Evolutionary conservation across 2,113 vertebrate species (phyloP).

Genomic region (Lates calcarifer): DNA sequence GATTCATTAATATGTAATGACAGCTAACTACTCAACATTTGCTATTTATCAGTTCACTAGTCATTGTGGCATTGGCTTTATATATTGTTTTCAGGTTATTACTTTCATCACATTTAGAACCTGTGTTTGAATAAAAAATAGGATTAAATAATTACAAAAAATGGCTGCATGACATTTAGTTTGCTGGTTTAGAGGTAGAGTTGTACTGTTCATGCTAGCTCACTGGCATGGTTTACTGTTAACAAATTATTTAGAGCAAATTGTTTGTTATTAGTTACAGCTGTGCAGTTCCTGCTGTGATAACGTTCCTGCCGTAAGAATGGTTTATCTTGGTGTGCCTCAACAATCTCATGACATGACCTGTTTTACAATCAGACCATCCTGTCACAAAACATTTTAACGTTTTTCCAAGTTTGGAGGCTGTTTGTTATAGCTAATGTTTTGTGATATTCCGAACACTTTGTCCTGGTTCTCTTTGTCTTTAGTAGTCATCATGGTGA

Average conservation of each 20-base stretch:
- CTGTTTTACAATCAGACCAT: not conserved
- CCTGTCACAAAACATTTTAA: not conserved
- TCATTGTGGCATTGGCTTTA: no score
- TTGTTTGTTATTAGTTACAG: no score
- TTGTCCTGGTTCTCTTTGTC: conserved; percentile 3
- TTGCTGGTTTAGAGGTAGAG: no score
- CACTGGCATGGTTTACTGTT: no score
- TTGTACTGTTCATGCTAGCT: no score
- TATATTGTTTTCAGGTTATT: no score
- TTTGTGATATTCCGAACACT: conserved; percentile 5
- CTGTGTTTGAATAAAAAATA: no score
- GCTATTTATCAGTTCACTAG: not conserved
- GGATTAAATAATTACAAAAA: no score
- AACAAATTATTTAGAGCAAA: no score
- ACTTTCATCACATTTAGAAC: no score
- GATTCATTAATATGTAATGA: not conserved
- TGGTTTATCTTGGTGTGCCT: no score
- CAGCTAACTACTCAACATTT: not conserved
- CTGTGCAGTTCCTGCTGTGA: not conserved
- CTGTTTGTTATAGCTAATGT: not conserved
- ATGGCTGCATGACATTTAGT: no score
- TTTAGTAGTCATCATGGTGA: conserved; percentile 89
- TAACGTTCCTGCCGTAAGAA: not conserved
- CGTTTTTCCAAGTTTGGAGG: not conserved
- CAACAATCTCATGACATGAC: not conserved